Conservation (phyloP, 2,113 vertebrate species). For the Bucco capensis region DNA sequence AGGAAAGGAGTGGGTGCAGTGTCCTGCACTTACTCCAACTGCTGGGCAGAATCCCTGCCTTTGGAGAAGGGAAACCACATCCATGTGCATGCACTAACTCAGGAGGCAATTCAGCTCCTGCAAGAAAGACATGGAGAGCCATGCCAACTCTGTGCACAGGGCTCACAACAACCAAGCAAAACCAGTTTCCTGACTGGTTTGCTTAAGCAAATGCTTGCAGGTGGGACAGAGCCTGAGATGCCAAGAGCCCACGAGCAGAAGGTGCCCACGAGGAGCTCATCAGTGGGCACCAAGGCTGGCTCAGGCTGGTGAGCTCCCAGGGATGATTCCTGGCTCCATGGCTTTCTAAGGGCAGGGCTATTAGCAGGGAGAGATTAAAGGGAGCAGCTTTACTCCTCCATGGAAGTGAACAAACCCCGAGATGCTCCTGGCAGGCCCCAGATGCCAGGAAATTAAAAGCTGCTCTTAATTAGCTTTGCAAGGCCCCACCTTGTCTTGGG, state of each 20-base stretch:
- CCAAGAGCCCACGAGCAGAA: neutral
- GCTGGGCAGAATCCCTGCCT: neutral
- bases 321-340: accelerated
- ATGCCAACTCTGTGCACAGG: neutral
- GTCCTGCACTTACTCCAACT: accelerated
- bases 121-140: accelerated
- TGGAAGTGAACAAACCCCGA: neutral
- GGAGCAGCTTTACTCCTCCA: neutral
- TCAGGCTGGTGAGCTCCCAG: neutral
- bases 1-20: neutral
- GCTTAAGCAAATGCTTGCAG: slow-evolving; percentile 3
- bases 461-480: slow-evolving; percentile 29
- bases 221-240: neutral
- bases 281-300: neutral
- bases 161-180: neutral
- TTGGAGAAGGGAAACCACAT: neutral
- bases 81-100: neutral
- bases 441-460: slow-evolving; percentile 44
- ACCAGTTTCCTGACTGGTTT: slow-evolving; percentile 44
- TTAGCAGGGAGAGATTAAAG: neutral
- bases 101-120: neutral
- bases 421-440: neutral
- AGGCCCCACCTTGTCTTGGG: slow-evolving; percentile 17
- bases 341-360: neutral
- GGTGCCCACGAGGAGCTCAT: no score